These are phyloP conservation scores for Lissonota sp. DNA, from an alignment of 2,888 invertebrate genomes.

Conservation along the genomic window DNA sequence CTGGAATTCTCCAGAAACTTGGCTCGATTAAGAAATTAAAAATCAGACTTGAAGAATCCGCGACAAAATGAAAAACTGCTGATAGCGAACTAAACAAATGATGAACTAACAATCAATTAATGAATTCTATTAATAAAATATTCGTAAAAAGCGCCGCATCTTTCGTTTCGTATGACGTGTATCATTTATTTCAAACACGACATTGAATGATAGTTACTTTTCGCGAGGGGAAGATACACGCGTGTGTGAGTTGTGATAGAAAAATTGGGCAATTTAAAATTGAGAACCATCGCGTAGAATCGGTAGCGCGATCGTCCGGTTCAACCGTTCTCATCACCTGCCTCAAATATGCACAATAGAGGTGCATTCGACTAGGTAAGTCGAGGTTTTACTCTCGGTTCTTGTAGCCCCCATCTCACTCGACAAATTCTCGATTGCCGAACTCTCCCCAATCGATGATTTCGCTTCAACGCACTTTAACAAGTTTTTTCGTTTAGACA, in stretches of 20 bases:
- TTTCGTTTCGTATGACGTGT: too few species aligned
- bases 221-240: too few species aligned
- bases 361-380: constrained; percentile 78
- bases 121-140: too few species aligned
- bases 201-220: too few species aligned
- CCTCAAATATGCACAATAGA: constrained; percentile 79
- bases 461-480: background rate
- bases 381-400: constrained; percentile 70
- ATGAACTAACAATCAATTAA: too few species aligned
- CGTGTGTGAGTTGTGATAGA: too few species aligned
- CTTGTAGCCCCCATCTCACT: constrained; percentile 56
- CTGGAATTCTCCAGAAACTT: background rate
- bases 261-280: constrained; percentile 29
- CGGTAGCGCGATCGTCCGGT: constrained; percentile 82
- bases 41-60: too few species aligned
- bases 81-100: too few species aligned
- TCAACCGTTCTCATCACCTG: constrained; percentile 84
- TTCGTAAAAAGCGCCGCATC: too few species aligned
- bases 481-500: background rate
- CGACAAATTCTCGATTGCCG: constrained; percentile 2
- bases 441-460: background rate
- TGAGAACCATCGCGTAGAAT: constrained; percentile 74
- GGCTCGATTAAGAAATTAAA: too few species aligned
- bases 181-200: too few species aligned
- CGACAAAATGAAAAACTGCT: too few species aligned